These are phyloP conservation scores for Synergus umbraculus DNA, from an alignment of 2,888 invertebrate species.

Conservation along the genomic window DNA sequence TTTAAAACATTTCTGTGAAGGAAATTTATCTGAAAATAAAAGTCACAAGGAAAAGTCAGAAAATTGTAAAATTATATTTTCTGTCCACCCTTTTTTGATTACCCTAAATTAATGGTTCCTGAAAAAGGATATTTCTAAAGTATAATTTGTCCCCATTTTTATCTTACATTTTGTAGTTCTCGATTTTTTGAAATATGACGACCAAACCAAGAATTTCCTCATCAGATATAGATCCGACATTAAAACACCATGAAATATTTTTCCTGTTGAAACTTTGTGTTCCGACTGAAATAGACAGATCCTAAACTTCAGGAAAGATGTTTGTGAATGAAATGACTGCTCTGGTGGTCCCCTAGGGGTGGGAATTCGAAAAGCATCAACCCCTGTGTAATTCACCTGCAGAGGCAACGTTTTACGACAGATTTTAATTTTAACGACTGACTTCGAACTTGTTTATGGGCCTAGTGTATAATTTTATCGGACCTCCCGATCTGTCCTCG, in stretches of 20 bases:
- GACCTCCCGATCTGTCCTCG: conserved; percentile 71
- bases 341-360: not conserved
- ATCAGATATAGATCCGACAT: not conserved
- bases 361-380: conserved; percentile 3
- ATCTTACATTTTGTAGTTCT: not conserved
- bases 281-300: not conserved
- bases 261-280: not conserved
- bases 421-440: conserved; percentile 75
- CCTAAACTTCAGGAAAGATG: not conserved
- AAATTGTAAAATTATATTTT: no score
- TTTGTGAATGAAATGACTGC: not conserved
- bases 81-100: no score
- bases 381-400: conserved; percentile 23
- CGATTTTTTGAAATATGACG: not conserved
- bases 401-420: conserved; percentile 53
- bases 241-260: not conserved
- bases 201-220: not conserved
- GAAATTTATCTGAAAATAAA: no score
- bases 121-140: not conserved
- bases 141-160: not conserved
- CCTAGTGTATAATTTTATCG: conserved; percentile 75
- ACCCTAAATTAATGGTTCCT: no score
- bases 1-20: no score
- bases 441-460: conserved; percentile 70
- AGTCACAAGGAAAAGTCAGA: no score